These are phyloP conservation scores for Coregonus sp. DNA, from an alignment of 2,797 vertebrate species.

Conservation along the genomic window DNA sequence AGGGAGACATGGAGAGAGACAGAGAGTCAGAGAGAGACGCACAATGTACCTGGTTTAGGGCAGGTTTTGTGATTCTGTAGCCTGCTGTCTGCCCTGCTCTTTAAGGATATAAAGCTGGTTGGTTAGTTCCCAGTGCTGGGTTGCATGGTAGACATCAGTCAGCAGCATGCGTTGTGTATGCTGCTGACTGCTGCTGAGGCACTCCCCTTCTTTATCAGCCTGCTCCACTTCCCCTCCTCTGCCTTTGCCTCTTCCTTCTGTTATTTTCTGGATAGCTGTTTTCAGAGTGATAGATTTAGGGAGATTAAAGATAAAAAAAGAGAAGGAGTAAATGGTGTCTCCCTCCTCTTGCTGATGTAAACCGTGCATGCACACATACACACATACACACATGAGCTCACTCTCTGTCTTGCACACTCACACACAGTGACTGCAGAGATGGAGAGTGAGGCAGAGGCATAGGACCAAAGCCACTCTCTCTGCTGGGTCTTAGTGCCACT, in stretches of 20 bases:
- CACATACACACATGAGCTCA: slow-evolving; percentile 45
- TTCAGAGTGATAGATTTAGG: slow-evolving; percentile 47
- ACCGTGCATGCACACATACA: slow-evolving; percentile 12
- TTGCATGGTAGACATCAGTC: slow-evolving; percentile 63
- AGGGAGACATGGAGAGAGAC: too few species aligned
- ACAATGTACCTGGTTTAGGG: slow-evolving; percentile 57
- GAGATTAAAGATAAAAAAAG: neutral
- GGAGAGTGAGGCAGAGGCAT: slow-evolving; percentile 68
- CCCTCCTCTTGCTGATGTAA: slow-evolving; percentile 60
- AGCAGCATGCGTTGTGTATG: slow-evolving; percentile 51
- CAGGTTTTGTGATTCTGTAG: slow-evolving; percentile 63
- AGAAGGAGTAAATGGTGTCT: slow-evolving; percentile 15
- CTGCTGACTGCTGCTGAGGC: slow-evolving; percentile 45
- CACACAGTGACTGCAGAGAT: slow-evolving; percentile 73
- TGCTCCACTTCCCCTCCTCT: slow-evolving; percentile 40
- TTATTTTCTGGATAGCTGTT: slow-evolving; percentile 49
- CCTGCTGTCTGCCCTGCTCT: slow-evolving; percentile 63
- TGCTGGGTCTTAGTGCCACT: slow-evolving; percentile 69
- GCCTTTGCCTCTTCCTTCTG: slow-evolving; percentile 39
- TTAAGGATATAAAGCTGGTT: slow-evolving; percentile 59
- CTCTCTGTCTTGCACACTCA: slow-evolving; percentile 54
- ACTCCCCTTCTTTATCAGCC: slow-evolving; percentile 43
- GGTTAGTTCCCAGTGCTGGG: slow-evolving; percentile 56
- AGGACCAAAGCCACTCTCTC: slow-evolving; percentile 44
- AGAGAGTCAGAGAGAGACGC: slow-evolving; percentile 9